Conservation (phyloP, 2,797 vertebrate species). For the Cetoscarus ocellatus region DNA sequence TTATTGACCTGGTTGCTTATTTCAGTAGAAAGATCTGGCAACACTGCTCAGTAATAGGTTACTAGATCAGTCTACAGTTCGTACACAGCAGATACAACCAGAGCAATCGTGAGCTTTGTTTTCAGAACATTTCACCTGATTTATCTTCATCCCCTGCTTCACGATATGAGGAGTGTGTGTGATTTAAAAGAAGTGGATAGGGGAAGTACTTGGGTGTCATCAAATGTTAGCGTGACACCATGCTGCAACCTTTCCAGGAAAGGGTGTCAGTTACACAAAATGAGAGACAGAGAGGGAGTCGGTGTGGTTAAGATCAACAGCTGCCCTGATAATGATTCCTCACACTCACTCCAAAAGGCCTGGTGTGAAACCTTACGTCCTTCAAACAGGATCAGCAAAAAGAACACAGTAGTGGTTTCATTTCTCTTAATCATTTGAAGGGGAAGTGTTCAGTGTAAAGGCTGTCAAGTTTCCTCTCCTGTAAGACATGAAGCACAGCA, state of each 20-base stretch:
- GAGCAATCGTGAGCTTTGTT: too few species aligned
- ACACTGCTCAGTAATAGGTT: too few species aligned
- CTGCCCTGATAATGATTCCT: constrained; percentile 12
- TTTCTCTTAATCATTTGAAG: constrained; percentile 2
- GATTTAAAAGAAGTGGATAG: constrained; percentile 2
- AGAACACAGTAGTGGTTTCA: constrained; percentile 27
- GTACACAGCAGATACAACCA: too few species aligned
- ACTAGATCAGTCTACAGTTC: too few species aligned
- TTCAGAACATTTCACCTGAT: too few species aligned
- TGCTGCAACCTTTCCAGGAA: constrained; percentile 56
- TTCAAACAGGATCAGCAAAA: constrained; percentile 4
- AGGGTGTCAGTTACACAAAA: constrained; percentile 31
- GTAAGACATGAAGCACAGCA: background rate
- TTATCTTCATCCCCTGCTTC: too few species aligned
- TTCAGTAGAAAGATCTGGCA: too few species aligned
- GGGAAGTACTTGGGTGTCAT: constrained; percentile 27
- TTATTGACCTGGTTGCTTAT: too few species aligned
- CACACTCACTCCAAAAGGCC: constrained; percentile 19
- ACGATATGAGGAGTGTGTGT: too few species aligned
- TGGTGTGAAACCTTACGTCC: constrained; percentile 37
- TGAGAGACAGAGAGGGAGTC: background rate
- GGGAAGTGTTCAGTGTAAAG: background rate
- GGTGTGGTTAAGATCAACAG: constrained; percentile 29
- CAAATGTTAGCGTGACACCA: constrained; percentile 29
- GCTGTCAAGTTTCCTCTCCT: background rate